These are phyloP conservation scores for Drosophila serrata DNA, from an alignment of 1,140 invertebrate species.

Conservation along the genomic window DNA sequence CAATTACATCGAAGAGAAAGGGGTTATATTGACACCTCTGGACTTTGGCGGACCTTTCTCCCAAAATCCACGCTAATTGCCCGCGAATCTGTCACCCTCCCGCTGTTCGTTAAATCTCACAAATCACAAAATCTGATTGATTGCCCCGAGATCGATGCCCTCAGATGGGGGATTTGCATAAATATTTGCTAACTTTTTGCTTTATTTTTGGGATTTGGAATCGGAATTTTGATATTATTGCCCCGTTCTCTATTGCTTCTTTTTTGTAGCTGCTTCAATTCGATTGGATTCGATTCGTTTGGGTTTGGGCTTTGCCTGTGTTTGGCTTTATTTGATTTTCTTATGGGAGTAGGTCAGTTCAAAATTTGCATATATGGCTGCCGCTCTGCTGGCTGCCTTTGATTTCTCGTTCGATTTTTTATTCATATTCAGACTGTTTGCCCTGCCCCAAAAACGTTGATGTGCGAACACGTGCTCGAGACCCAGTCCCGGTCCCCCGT, in stretches of 20 bases:
- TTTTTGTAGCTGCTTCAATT: background rate
- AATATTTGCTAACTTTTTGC: conserved; percentile 56
- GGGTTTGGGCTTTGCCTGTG: conserved; percentile 33
- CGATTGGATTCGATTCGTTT: conserved; percentile 20
- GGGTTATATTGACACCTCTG: conserved; percentile 55
- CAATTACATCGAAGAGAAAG: conserved; percentile 1
- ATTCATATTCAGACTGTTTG: conserved; percentile 74
- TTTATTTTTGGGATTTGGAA: conserved; percentile 50
- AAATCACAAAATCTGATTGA: conserved; percentile 52
- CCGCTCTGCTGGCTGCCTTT: conserved; percentile 63
- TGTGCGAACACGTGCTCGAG: conserved; percentile 40
- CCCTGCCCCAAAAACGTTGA: conserved; percentile 43
- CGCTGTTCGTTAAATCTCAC: conserved; percentile 11
- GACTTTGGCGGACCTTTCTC: conserved; percentile 63
- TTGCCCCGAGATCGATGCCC: conserved; percentile 55
- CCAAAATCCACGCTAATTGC: conserved; percentile 65
- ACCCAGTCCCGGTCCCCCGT: background rate
- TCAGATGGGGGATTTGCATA: conserved; percentile 62
- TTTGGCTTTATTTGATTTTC: conserved; percentile 73
- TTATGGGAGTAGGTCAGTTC: conserved; percentile 83
- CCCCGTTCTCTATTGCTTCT: conserved; percentile 14
- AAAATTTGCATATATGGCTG: conserved; percentile 77
- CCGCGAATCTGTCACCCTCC: conserved; percentile 43
- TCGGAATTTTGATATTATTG: conserved; percentile 43
- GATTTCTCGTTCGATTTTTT: conserved; percentile 78